Evolutionary conservation across 2,797 vertebrate genomes (phyloP), one percentile per base, ranked within the genome.

Genomic region (Mus minutoides): DNA sequence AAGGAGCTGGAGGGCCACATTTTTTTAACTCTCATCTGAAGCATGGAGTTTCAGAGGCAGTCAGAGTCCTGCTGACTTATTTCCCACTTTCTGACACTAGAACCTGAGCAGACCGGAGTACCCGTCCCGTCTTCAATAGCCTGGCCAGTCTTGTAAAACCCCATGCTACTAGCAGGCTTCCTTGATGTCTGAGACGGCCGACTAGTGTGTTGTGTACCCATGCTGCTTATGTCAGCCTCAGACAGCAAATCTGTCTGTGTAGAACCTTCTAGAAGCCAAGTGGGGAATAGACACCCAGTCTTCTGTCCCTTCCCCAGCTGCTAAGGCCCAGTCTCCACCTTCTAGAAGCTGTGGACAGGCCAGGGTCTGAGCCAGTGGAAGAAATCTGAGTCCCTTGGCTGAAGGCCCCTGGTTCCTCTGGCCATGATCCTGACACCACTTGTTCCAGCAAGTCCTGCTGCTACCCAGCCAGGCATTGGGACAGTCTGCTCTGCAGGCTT

Each of bases 11-110:
- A 94, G 40, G 46, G 24, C 31, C 31, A 0, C 21, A 11, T 69
- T 31, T 46, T 46, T 62, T 69, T 58, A 75, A 64, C 94, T 91
- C 52, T 75, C n/a, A 29, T 83, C 58, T 64, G 29, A n/a, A 95
- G 76, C 16, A 0, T 69, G 67, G 34, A 26, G 24, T 85, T 86
- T 58, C 80, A 40, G 56, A 91, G 69, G 87, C 43, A 90, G 80
- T 77, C 69, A 64, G 86, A 62, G 67, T 56, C 78, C 77, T 71
- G 52, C 84, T 60, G 85, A 85, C 43, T 52, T n/a, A 86, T 37
- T 49, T 88, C 71, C 73, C 21, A n/a, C 79, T 52, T 75, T 52
- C 34, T 71, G 73, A 75, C 7, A 4, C n/a, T 3, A 14, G 7
- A 77, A 64, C 71, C 26, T 26, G 29, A 60, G 84, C 37, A 34